Base-by-base conservation (phyloP, 2,888 invertebrate species). In the Dryobota labecula region DNA sequence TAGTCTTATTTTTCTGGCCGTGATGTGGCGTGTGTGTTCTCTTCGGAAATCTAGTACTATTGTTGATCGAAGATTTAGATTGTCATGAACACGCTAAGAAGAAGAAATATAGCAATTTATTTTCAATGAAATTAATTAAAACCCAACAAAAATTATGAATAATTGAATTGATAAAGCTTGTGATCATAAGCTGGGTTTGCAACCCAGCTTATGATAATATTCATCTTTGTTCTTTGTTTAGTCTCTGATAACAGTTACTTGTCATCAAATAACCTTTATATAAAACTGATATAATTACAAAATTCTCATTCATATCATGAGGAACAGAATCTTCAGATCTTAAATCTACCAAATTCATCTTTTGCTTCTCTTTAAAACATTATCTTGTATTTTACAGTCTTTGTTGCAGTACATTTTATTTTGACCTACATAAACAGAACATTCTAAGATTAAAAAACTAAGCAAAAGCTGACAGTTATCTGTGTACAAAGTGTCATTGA, bases 401-500 rank as follows among this genome's bases (percentile, higher is more conserved):
- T 56, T 54, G 53, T 68, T 54, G 0, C n/a, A 51, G 20, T 67
- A 43, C 9, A 67, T 41, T 15, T 11, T 11, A 38, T 66, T 45
- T 43, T 61, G 38, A 53, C 72, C 60, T 45, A 71, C 49, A 27
- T 30, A 20, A 15, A 36, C 9, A 41, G 2, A n/a, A n/a, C 15
- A 63, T 54, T 41, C 1, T 33, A 45, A 20, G 38, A 45, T 53
- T 58, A 0, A 30, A n/a, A 53, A 45, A 30, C 51, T 53, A 56
- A 71, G 36, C 41, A 33, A 38, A 24, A 33, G 9, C 45, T 36
- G 27, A 30, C 27, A 0, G 2, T 64, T 73, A 60, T 64, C 15
- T 45, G 0, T 56, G 1, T 47, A 38, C 8, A 45, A 43, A 68
- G 54, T 58, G 73, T 75, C 53, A 84, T 66, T 81, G 86, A 97